Conservation (phyloP, 2,888 invertebrate genomes). For the Lithosia quadra region DNA sequence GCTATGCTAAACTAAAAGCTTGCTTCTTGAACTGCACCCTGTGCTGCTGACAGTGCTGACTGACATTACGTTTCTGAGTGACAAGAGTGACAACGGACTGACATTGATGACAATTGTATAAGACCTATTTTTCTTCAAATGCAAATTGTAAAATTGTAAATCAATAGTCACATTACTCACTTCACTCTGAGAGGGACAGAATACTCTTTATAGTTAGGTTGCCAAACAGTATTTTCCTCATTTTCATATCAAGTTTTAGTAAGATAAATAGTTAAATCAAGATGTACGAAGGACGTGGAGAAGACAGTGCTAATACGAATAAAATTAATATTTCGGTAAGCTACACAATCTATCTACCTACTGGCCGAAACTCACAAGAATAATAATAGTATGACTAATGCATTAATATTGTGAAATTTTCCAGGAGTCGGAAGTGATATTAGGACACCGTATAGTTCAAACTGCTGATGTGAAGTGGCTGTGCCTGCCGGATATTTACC, state of each 20-base stretch:
- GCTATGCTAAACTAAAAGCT: no score
- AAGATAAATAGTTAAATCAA: constrained; percentile 15
- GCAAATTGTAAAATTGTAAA: no score
- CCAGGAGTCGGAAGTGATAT: constrained; percentile 62
- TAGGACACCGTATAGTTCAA: constrained; percentile 66
- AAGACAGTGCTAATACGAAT: constrained; percentile 18
- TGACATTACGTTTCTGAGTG: no score
- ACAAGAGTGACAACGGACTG: no score
- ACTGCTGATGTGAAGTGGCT: constrained; percentile 74
- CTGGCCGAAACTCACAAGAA: neutral
- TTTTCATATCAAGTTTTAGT: neutral
- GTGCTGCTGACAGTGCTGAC: neutral
- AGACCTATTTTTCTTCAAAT: neutral
- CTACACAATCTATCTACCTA: neutral
- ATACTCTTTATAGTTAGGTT: neutral
- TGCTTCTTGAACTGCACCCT: no score
- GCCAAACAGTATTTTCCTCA: neutral
- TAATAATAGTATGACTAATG: constrained; percentile 37
- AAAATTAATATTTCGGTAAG: constrained; percentile 33
- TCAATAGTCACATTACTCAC: neutral
- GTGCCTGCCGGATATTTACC: constrained; percentile 68
- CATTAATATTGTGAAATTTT: constrained; percentile 40
- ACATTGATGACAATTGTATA: constrained; percentile 3
- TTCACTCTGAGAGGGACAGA: no score
- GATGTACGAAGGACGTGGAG: constrained; percentile 35